Evolutionary conservation across 1,140 invertebrate genomes (phyloP), one percentile per base, ranked within the genome.

Genomic region (Apocrypta bakeri): DNA sequence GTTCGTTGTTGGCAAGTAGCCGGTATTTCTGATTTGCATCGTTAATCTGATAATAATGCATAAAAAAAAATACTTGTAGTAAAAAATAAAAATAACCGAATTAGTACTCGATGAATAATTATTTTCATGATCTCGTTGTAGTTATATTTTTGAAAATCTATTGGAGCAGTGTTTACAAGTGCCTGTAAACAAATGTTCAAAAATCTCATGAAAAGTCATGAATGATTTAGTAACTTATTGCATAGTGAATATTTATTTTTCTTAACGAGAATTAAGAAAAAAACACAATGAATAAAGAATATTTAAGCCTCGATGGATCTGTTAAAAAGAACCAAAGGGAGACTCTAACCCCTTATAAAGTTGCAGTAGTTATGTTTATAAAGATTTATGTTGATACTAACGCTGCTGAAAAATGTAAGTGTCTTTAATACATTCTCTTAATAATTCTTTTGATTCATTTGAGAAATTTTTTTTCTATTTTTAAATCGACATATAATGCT

Each of bases 321-420:
- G 73, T 86, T 27, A 90, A 87, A 48, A 90, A 87, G 80, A 83
- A 85, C 63, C 89, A 91, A 71, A 90, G 84, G 24, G 93, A 94
- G 87, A 91, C 89, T 79, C 85, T 94, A 71, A 94, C 93, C 0
- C 93, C 94, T 27, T 93, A 94, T 73, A 93, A 93, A 90, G 88
- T 94, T 82, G 91, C 92, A 24, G 91, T 94, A 48, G 91, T 93
- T 17, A 88, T 93, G 68, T 89, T 94, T 79, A 93, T 94, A 73
- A 91, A 92, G 84, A 91, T 93, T 80, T 94, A 92, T n/a, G 14
- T 88, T 93, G 92, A 17, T 40, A 37, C 63, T 68, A 87, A 91
- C 84, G 88, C 91, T 79, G 91, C 88, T 75, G 88, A 87, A 61
- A 92, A 92, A 90, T 90, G 93, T 94, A 87, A 79, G 56, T 72